Evolutionary conservation across 2,888 invertebrate genomes (phyloP).

Genomic region (Agapetus fuscipes): DNA sequence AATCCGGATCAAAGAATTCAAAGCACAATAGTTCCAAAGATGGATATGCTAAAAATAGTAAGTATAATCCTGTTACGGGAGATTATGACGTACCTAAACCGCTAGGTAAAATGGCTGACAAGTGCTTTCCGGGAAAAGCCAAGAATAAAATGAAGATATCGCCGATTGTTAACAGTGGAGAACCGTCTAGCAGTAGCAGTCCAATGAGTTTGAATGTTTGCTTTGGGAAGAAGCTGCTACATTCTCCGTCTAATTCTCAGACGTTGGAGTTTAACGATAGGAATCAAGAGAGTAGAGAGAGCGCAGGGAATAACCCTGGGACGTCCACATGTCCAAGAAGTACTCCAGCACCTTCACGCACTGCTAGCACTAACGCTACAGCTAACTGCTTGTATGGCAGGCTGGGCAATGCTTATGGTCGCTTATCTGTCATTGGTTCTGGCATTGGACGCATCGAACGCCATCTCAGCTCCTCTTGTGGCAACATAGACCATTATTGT

Average conservation of each 20-base stretch:
- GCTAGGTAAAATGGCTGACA: constrained; percentile 17
- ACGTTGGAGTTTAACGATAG: constrained; percentile 35
- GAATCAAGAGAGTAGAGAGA: constrained; percentile 20
- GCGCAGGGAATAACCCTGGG: constrained; percentile 14
- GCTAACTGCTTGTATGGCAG: constrained; percentile 28
- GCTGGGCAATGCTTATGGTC: constrained; percentile 38
- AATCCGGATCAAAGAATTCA: constrained; percentile 18
- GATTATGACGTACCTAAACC: constrained; percentile 19
- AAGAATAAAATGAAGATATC: constrained; percentile 19
- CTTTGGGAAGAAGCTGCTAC: constrained; percentile 23
- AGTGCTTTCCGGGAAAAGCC: constrained; percentile 17
- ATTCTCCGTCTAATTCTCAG: constrained; percentile 28
- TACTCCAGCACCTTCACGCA: constrained; percentile 20
- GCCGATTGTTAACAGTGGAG: constrained; percentile 10
- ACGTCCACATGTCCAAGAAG: constrained; percentile 15
- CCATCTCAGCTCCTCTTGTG: constrained; percentile 56
- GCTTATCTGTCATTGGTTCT: constrained; percentile 46
- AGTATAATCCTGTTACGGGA: constrained; percentile 7
- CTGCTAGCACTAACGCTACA: constrained; percentile 10
- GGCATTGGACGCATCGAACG: constrained; percentile 49
- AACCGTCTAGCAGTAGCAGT: constrained; percentile 13
- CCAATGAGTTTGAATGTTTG: constrained; percentile 20
- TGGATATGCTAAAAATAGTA: constrained; percentile 10
- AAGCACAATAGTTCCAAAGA: constrained; percentile 14
- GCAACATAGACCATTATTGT: constrained; percentile 45